Percentiles rank a stretch among this genome's conserved stretches.
Evolutionary conservation across 2,888 invertebrate species (phyloP).

Genomic region (Hirtodrosophila alboralis): DNA sequence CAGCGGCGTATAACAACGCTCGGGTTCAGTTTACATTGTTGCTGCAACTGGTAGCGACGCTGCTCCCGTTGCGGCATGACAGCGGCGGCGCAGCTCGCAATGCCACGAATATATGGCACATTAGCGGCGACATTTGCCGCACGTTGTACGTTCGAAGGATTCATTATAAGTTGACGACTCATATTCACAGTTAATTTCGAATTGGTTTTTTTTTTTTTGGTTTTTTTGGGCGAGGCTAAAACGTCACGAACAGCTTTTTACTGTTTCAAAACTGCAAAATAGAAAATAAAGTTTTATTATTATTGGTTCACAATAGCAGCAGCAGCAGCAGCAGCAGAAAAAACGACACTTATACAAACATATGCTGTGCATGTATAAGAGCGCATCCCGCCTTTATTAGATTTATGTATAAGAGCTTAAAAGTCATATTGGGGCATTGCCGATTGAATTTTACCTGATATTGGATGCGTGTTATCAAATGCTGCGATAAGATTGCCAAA

Average conservation of each 20-base stretch:
- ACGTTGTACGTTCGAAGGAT: conserved; percentile 59
- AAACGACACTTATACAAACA: conserved; percentile 6
- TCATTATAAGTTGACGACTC: conserved; percentile 77
- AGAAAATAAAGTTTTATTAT: no score
- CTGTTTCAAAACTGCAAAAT: conserved; percentile 10
- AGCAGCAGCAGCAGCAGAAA: conserved; percentile 20
- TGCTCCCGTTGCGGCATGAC: conserved; percentile 26
- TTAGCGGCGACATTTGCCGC: conserved; percentile 39
- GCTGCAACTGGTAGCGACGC: conserved; percentile 45
- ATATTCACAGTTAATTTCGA: conserved; percentile 46
- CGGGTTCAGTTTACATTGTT: conserved; percentile 49
- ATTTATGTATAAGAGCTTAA: conserved; percentile 57
- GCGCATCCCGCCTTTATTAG: conserved; percentile 25
- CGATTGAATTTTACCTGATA: not conserved
- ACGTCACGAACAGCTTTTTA: no score
- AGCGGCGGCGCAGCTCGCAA: conserved; percentile 9
- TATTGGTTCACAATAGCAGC: conserved; percentile 14
- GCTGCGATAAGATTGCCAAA: conserved; percentile 42
- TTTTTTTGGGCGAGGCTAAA: no score
- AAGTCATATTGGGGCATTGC: not conserved
- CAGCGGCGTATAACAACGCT: conserved; percentile 78
- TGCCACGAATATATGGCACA: conserved; percentile 6
- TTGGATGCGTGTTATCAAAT: conserved; percentile 29
- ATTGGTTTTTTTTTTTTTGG: no score
- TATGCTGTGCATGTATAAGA: conserved; percentile 45